These are phyloP conservation scores for Urocynchramus pylzowi DNA, from an alignment of 2,113 vertebrate species.

Conservation along the genomic window DNA sequence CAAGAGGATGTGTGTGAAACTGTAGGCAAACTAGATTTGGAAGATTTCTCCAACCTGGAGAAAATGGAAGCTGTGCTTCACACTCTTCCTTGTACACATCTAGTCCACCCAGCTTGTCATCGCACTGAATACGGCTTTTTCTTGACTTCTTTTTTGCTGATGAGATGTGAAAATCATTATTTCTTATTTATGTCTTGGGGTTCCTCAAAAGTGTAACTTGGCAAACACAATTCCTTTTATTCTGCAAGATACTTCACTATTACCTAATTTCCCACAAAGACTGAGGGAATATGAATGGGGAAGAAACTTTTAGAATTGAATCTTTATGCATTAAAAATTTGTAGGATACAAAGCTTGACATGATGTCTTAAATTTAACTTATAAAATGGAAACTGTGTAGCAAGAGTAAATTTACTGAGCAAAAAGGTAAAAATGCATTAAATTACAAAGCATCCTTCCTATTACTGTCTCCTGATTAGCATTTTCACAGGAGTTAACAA, in stretches of 20 bases:
- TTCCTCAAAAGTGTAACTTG: not conserved
- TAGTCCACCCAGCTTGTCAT: not conserved
- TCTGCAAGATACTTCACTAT: not conserved
- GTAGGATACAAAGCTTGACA: not conserved
- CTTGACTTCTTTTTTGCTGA: not conserved
- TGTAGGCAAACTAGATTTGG: not conserved
- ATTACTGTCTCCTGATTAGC: not conserved
- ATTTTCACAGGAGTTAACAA: not conserved
- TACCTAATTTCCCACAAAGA: not conserved
- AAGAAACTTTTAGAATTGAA: not conserved
- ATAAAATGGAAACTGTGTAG: not conserved
- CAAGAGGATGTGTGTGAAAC: not conserved
- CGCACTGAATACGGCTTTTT: not conserved
- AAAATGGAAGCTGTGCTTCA: not conserved
- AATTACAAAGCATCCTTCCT: not conserved
- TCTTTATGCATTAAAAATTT: not conserved
- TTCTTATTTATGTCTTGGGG: not conserved
- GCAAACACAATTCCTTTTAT: not conserved
- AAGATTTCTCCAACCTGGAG: not conserved
- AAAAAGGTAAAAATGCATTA: not conserved
- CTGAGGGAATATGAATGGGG: not conserved
- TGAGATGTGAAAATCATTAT: not conserved
- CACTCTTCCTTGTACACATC: fast-evolving
- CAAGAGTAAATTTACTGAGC: not conserved
- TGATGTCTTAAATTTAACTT: not conserved